These are phyloP conservation scores for Palloptera scutellata DNA, from an alignment of 2,888 invertebrate genomes.

Conservation along the genomic window DNA sequence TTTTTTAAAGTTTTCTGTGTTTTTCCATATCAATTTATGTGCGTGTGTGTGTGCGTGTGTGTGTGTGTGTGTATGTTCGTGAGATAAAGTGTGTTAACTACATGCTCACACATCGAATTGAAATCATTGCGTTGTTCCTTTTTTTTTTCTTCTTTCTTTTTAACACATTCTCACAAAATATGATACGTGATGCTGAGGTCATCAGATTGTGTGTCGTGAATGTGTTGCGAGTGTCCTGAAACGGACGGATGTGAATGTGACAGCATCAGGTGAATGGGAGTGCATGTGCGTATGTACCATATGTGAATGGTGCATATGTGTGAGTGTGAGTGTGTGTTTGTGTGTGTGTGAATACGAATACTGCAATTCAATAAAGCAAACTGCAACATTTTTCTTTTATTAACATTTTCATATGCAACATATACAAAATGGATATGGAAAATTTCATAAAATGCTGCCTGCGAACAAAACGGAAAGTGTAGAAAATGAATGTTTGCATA, in stretches of 20 bases:
- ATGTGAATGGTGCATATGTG: background rate
- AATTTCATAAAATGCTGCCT: no score
- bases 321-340: background rate
- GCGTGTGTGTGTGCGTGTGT: background rate
- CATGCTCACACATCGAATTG: conserved; percentile 3
- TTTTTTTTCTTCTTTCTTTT: conserved; percentile 8
- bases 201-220: no score
- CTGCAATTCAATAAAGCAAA: background rate
- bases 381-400: no score
- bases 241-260: no score
- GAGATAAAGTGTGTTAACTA: background rate
- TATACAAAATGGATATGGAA: no score
- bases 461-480: no score
- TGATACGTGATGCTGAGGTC: conserved; percentile 1
- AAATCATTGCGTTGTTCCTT: background rate
- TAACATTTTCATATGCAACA: no score
- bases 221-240: no score
- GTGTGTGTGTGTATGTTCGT: background rate
- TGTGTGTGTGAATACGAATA: background rate
- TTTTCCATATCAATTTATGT: background rate
- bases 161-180: background rate
- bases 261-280: no score
- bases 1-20: background rate
- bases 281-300: background rate
- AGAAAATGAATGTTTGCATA: no score